Evolutionary conservation across 37 sponge, comb jelly and placozoan species (phyloP), one percentile per base, ranked within the genome.

Genomic region (Aphrocallistes beatrix): DNA sequence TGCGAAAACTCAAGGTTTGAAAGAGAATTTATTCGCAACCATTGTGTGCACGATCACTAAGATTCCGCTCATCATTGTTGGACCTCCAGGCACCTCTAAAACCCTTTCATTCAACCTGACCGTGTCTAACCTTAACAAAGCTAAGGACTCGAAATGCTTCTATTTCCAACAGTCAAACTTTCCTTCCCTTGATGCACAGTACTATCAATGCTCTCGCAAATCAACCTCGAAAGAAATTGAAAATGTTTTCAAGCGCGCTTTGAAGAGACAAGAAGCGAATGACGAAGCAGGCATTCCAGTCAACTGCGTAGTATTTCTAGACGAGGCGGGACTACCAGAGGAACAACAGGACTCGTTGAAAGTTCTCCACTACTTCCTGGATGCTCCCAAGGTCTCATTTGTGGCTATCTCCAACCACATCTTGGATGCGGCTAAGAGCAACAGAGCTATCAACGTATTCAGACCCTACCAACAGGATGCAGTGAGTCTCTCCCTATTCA

Each of bases 261-360:
- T 96, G 50, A 96, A 88, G 38, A 86, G 94, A 25, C 96, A 95
- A 45, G 38, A 51, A 0, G 75, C 40, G 8, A 51, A 82, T 23
- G 60, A 82, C 37, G 88, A 85, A 0, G 37, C 50, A 9, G 51
- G 81, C 39, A 40, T 87, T n/a, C 91, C 90, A 1, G 87, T 90
- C 40, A 87, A 91, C 42, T 91, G 91, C 84, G 94, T 95, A 36
- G 96, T 95, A 37, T 95, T 95, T 85, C 91, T 95, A 94, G 96
- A 95, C 81, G 96, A 95, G 37, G 96, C 96, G 28, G 96, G 96
- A n/a, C 88, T 95, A 0, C 96, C 96, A 23, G 89, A 93, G 39
- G 96, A 93, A 38, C 75, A 92, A 17, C 92, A 89, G 40, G 96
- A 95, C 51, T 93, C 93, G 38, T 85, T 95, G 75, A 95, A 95